Base-by-base conservation (phyloP, 1,140 invertebrate genomes). In the Ephestia elutella region DNA sequence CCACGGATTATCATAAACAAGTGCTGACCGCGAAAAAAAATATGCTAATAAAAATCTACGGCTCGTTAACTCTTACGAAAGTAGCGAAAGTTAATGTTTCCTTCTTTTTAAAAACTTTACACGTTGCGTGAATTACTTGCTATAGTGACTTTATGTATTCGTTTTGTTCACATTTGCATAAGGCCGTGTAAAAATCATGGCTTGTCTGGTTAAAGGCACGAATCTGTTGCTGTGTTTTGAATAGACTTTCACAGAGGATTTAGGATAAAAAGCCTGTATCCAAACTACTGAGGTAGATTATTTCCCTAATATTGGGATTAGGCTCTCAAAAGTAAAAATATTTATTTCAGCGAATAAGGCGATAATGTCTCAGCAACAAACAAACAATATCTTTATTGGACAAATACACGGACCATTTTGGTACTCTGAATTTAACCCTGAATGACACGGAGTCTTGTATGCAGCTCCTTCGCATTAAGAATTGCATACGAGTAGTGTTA, bases 91-190 rank as follows among this genome's bases (percentile, higher is more conserved):
- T 59, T 60, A 55, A 55, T 65, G 35, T 32, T 53, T 32, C 18
- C 13, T 56, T 61, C 57, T 62, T 57, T 56, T 62, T 49, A 50
- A 69, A 54, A 50, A 50, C 49, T 20, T 53, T 15, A 17, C 38
- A 17, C 15, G 49, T 59, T 55, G 54, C 54, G 15, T 15, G 54
- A 59, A 62, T 59, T 54, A 56, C 61, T 59, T 15, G 15, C 38
- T n/a, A 1, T 15, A 62, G 59, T 56, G n/a, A 59, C 59, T 60
- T 65, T 60, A 62, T 68, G 64, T 64, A 68, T 63, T 57, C 32
- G 38, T 44, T 15, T 44, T 44, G 13, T 44, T 44, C n/a, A 5
- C 38, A 44, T 15, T 15, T 44, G 38, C 38, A 44, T 44, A 15
- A 2, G 15, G 38, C n/a, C 7, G 38, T 44, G 38, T 44, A 44